Percentiles rank a stretch among this genome's conserved stretches.
These are phyloP conservation scores for Trachelipus rathkii DNA, from an alignment of 1,140 invertebrate genomes.

Conservation along the genomic window DNA sequence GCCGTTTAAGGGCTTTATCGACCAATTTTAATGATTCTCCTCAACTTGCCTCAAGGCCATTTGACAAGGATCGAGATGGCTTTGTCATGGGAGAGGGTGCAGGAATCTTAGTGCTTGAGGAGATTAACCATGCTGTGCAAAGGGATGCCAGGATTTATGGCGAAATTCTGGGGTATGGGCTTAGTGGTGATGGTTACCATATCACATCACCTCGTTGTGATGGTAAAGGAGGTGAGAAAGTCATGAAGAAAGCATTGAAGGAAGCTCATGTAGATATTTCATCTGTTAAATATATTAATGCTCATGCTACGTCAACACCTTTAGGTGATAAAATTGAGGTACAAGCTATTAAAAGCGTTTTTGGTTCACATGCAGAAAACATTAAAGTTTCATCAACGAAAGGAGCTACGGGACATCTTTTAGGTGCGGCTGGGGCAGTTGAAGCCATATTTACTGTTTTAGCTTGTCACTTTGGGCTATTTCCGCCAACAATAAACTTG, in stretches of 20 bases:
- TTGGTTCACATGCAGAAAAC: conserved; percentile 57
- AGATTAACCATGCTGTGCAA: conserved; percentile 71
- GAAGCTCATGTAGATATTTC: conserved; percentile 63
- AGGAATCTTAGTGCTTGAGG: conserved; percentile 84
- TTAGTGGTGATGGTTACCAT: conserved; percentile 91
- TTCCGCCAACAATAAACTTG: conserved; percentile 89
- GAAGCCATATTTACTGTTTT: conserved; percentile 82
- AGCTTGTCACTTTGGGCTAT: conserved; percentile 65
- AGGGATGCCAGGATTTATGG: conserved; percentile 80
- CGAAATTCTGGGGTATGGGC: conserved; percentile 92
- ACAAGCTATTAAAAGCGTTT: conserved; percentile 67
- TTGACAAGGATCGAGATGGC: conserved; percentile 85
- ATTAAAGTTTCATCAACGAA: conserved; percentile 81
- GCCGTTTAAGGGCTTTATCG: conserved; percentile 71
- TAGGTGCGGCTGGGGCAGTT: conserved; percentile 91
- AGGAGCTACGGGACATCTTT: conserved; percentile 88
- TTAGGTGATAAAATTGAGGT: conserved; percentile 87
- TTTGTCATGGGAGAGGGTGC: conserved; percentile 98
- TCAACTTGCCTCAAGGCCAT: conserved; percentile 78
- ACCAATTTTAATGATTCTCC: conserved; percentile 81
- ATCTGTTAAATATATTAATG: conserved; percentile 83
- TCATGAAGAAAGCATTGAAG: conserved; percentile 78
- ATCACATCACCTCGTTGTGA: conserved; percentile 85
- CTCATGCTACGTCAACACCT: conserved; percentile 96
- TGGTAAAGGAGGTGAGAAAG: conserved; percentile 79